phyloP scores from a whole-genome alignment of 2,888 invertebrate genomes.

The Sarcophaga subvicina region DNA sequence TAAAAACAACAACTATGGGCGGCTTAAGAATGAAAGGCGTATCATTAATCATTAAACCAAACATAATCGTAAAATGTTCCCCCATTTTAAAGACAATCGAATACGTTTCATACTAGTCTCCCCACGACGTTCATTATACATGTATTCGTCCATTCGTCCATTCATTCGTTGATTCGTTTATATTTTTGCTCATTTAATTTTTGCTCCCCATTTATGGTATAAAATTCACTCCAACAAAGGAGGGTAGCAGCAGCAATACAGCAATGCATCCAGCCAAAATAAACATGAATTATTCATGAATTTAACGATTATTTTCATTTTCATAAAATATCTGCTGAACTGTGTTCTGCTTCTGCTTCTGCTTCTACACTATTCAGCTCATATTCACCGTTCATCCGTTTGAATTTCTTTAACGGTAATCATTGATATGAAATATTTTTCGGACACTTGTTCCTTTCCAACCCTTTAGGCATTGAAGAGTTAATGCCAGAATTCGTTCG shows the following conservation, averaged over 20 bases:
- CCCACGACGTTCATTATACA: not conserved
- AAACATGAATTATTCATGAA: conserved; percentile 33
- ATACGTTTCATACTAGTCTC: not conserved
- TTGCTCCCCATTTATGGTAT: not conserved
- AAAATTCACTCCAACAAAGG: not conserved
- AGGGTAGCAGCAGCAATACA: not conserved
- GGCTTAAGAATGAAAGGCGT: not conserved
- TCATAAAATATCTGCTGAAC: not conserved
- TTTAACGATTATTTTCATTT: conserved; percentile 2
- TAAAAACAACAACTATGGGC: not conserved
- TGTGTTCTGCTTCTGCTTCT: not conserved
- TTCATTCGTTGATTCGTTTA: not conserved
- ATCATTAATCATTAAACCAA: not conserved
- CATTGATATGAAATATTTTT: conserved; percentile 33
- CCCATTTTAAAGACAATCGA: not conserved
- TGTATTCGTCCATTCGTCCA: not conserved
- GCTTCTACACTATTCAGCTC: not conserved
- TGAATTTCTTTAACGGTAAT: conserved; percentile 16
- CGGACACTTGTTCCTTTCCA: conserved; percentile 42
- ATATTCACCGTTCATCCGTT: not conserved
- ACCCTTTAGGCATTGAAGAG: conserved; percentile 44
- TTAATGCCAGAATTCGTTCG: not conserved
- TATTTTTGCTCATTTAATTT: not conserved
- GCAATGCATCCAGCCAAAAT: not conserved
- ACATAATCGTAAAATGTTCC: not conserved